Evolutionary conservation across 2,888 invertebrate species (phyloP), one percentile per base, ranked within the genome.

Genomic region (Himalopsyche anomala): DNA sequence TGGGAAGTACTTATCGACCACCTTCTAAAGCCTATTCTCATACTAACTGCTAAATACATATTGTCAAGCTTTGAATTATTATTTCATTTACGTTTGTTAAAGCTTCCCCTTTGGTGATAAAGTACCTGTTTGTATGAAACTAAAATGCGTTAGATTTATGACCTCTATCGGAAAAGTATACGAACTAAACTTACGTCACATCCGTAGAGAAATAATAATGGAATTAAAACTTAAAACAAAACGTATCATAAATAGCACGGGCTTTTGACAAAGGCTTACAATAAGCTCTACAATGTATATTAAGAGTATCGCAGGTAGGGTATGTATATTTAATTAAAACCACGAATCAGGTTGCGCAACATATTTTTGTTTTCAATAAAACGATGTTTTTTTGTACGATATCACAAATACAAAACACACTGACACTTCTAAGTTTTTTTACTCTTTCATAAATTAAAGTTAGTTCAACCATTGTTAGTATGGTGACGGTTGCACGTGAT

Each of bases 21-120:
- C 62, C 19, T 62, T 62, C 19, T 62, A 19, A 62, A 62, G 62
- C 62, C 19, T 62, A 62, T 62, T 62, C 62, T n/a, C 62, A 62
- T 19, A 62, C 62, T 19, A 19, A 62, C 62, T 62, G 62, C 62
- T 62, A 8, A 62, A 62, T 62, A 62, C 62, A 62, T 62, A 62
- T 62, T 62, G 62, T 62, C 62, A 62, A 62, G 62, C 62, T 2
- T 62, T 62, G 62, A 62, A 62, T 62, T 62, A 62, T 62, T 62
- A 62, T 62, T 62, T 62, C 62, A 62, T 62, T 62, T 62, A 62
- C 62, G 19, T 62, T 62, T 62, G 62, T 62, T 62, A 62, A 19
- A 62, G 62, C 62, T 62, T 62, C 51, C 51, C 15, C 5, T 51
- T 62, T 11, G 19, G 62, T 62, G 62, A 62, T 62, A 62, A 62